Evolutionary conservation across 2,113 vertebrate genomes (phyloP).

Genomic region (Carettochelys insculpta): DNA sequence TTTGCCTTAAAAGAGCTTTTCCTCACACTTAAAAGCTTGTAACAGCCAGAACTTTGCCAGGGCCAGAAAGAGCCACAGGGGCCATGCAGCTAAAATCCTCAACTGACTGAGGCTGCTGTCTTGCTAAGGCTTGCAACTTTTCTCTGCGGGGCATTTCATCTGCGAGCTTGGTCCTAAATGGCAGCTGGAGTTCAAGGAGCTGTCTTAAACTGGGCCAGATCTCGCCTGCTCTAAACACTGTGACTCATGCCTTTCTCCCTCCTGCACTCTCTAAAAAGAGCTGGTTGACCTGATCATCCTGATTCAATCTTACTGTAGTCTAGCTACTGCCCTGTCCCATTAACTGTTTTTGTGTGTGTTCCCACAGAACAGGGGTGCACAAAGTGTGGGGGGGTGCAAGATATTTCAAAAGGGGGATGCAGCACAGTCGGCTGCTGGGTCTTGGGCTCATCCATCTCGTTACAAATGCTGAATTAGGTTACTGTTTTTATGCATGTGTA

Average conservation of each 20-base stretch:
- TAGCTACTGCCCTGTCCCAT: too few species aligned
- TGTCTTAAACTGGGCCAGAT: not conserved
- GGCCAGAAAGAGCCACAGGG: not conserved
- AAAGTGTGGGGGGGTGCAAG: too few species aligned
- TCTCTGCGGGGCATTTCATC: not conserved
- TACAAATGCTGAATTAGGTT: too few species aligned
- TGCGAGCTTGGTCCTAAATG: not conserved
- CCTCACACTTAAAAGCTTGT: slow-evolving; percentile 45
- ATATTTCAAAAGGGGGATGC: too few species aligned
- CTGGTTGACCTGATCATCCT: too few species aligned
- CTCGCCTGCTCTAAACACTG: not conserved
- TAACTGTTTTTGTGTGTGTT: too few species aligned
- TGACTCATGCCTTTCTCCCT: not conserved
- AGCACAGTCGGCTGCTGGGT: too few species aligned
- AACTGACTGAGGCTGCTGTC: not conserved
- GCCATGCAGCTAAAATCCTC: not conserved
- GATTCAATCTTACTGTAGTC: too few species aligned
- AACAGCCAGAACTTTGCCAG: not conserved
- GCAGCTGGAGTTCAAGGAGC: not conserved
- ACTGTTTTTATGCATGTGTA: too few species aligned
- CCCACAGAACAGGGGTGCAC: too few species aligned
- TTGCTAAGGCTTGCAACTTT: not conserved
- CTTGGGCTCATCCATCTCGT: too few species aligned
- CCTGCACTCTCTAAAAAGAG: not conserved
- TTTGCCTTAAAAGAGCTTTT: slow-evolving; percentile 29